Evolutionary conservation across 2,113 vertebrate species (phyloP).

Genomic region (Stigmatopora nigra): DNA sequence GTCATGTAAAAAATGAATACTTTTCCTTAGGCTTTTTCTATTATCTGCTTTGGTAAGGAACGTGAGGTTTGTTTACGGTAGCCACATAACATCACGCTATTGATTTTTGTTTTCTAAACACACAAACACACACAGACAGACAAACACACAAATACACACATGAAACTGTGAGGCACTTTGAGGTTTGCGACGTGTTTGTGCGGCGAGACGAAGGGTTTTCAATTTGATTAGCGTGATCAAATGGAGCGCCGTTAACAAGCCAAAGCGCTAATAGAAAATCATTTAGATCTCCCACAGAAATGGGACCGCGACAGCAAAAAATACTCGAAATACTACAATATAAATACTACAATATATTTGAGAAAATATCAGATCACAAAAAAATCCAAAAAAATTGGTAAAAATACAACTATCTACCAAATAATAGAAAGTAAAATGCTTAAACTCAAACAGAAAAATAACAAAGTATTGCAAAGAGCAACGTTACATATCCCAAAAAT

Average conservation of each 20-base stretch:
- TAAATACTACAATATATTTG: no score
- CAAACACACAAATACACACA: not conserved
- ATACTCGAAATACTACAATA: no score
- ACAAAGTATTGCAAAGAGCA: no score
- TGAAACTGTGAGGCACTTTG: slow-evolving; percentile 28
- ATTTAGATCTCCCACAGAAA: slow-evolving; percentile 60
- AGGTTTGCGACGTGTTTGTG: slow-evolving; percentile 60
- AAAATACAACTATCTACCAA: no score
- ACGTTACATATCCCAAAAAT: no score
- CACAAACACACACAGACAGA: slow-evolving; percentile 25
- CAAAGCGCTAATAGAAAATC: slow-evolving; percentile 68
- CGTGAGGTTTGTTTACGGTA: slow-evolving; percentile 16
- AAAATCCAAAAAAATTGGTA: no score
- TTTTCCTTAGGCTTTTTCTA: not conserved
- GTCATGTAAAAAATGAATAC: no score
- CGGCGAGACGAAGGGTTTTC: slow-evolving; percentile 71
- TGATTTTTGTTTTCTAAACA: slow-evolving; percentile 28
- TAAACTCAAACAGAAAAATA: no score
- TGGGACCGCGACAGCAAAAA: slow-evolving; percentile 35
- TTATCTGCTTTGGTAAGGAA: not conserved
- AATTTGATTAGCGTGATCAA: slow-evolving; percentile 73
- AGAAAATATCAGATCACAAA: no score
- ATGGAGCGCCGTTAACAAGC: slow-evolving; percentile 70
- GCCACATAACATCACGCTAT: slow-evolving; percentile 26
- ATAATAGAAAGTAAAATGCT: no score